phyloP scores from a whole-genome alignment of 2,888 invertebrate genomes.

The Calameuta filiformis region DNA sequence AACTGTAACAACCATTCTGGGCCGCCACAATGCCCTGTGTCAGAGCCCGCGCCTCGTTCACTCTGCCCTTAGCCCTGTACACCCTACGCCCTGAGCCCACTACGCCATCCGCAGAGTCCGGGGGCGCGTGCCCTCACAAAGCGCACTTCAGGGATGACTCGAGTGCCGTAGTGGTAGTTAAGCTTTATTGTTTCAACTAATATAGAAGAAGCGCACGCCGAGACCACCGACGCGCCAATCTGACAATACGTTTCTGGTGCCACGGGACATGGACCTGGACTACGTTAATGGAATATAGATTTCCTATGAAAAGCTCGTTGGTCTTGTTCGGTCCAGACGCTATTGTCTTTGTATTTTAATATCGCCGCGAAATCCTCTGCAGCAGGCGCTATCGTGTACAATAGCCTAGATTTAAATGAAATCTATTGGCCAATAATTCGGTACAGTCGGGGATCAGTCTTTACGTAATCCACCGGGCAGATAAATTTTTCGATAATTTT shows the following conservation, averaged over 20 bases:
- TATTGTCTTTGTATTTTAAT: background rate
- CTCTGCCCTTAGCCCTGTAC: conserved; percentile 16
- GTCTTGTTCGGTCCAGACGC: background rate
- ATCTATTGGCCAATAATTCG: background rate
- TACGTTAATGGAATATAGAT: background rate
- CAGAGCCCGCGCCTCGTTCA: conserved; percentile 29
- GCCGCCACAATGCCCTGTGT: conserved; percentile 41
- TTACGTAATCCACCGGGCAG: background rate
- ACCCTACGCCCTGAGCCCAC: background rate
- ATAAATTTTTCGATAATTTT: background rate
- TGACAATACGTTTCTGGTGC: conserved; percentile 24
- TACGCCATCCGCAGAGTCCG: conserved; percentile 23
- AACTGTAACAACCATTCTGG: conserved; percentile 45
- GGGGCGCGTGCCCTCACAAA: conserved; percentile 63
- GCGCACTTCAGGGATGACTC: conserved; percentile 60
- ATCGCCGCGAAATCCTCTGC: background rate
- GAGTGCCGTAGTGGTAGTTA: conserved; percentile 53
- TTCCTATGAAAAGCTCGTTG: background rate
- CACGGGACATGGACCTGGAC: background rate
- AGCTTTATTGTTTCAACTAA: conserved; percentile 58
- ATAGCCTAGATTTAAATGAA: background rate
- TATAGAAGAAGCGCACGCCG: conserved; percentile 16
- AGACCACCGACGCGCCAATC: conserved; percentile 37
- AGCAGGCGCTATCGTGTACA: background rate
- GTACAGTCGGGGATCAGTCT: background rate